A percentile compares a stretch with the other conserved stretches of the same genome.
Evolutionary conservation across 2,113 vertebrate species (phyloP).

Genomic region (Probosciger aterrimus): DNA sequence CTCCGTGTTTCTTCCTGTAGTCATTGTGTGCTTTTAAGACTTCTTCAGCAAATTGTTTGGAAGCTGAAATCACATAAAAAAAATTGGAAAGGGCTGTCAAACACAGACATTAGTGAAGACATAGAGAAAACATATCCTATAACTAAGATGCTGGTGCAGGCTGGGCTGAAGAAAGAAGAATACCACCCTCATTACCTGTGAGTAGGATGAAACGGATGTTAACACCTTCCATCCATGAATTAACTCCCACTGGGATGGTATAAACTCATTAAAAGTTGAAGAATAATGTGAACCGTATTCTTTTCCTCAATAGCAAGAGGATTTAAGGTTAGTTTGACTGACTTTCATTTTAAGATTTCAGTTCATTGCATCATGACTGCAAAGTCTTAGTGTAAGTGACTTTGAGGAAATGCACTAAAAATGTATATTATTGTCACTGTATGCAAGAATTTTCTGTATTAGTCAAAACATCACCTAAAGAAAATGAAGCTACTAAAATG

Average conservation of each 20-base stretch:
- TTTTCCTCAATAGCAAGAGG: neutral
- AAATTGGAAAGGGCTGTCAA: neutral
- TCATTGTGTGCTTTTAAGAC: slow-evolving; percentile 89
- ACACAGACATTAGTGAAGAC: neutral
- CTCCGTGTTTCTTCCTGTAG: slow-evolving; percentile 87
- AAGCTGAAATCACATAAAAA: slow-evolving; percentile 77
- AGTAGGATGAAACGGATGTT: neutral
- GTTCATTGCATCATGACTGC: neutral
- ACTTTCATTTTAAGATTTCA: neutral
- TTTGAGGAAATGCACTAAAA: neutral
- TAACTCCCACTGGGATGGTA: neutral
- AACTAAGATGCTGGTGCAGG: neutral
- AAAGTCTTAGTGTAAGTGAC: neutral
- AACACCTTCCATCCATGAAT: neutral
- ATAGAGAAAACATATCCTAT: neutral
- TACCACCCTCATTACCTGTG: neutral
- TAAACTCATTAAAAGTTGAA: neutral
- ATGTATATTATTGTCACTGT: neutral
- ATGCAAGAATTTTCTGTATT: neutral
- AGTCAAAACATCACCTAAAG: neutral
- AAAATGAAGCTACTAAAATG: neutral
- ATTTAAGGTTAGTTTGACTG: neutral
- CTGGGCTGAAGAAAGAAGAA: neutral
- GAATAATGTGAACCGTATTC: neutral
- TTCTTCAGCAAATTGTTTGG: slow-evolving; percentile 90